phyloP scores from a whole-genome alignment of 2,888 invertebrate species.

The Protodeltote pygarga region DNA sequence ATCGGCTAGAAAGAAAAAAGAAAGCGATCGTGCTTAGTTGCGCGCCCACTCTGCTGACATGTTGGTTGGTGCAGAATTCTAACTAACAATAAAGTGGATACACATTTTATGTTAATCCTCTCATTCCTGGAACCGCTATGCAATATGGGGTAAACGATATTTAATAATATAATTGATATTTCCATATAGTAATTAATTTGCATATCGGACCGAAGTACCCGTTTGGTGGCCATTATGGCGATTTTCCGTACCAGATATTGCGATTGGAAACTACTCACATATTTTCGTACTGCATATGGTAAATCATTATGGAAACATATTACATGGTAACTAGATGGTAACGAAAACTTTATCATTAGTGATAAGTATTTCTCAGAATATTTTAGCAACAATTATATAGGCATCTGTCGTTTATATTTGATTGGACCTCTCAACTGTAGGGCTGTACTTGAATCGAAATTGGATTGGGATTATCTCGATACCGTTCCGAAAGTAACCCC shows the following conservation, averaged over 20 bases:
- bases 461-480: conserved; percentile 62
- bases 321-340: too few species aligned
- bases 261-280: conserved; percentile 14
- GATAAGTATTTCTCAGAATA: too few species aligned
- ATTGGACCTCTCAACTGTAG: conserved; percentile 56
- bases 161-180: conserved; percentile 43
- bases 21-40: too few species aligned
- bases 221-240: conserved; percentile 29
- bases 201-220: conserved; percentile 35
- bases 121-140: conserved; percentile 20
- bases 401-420: conserved; percentile 57
- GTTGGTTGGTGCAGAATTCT: too few species aligned
- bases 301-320: too few species aligned
- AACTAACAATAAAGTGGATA: conserved; percentile 14
- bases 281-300: background rate
- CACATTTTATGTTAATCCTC: conserved; percentile 13
- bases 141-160: conserved; percentile 40
- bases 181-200: conserved; percentile 41
- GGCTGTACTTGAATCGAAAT: conserved; percentile 58
- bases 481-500: conserved; percentile 49
- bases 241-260: conserved; percentile 25
- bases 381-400: conserved; percentile 38
- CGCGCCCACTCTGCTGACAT: too few species aligned
- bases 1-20: too few species aligned
- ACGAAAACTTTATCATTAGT: too few species aligned